These are phyloP conservation scores for Neuroterus valhalla DNA, from an alignment of 1,140 invertebrate species.

Conservation along the genomic window DNA sequence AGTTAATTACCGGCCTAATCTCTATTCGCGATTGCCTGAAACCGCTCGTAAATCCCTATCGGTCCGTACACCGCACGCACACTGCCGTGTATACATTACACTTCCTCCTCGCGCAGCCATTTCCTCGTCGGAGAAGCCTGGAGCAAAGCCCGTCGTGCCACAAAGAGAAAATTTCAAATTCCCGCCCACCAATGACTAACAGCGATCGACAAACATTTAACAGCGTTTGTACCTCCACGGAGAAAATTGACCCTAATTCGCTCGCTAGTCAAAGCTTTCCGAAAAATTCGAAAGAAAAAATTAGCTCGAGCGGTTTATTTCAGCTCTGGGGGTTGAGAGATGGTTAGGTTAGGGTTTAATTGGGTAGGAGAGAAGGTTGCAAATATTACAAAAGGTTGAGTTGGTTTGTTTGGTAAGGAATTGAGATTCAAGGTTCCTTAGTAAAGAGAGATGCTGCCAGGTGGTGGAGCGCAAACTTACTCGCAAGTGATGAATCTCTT, in stretches of 20 bases:
- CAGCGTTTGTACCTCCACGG: constrained; percentile 12
- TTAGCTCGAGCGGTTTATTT: too few relatives aligned
- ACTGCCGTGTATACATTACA: constrained; percentile 32
- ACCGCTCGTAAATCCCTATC: constrained; percentile 75
- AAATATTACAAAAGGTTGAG: neutral
- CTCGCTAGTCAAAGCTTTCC: constrained; percentile 2
- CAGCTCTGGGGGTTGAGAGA: too few relatives aligned
- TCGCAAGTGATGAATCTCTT: too few relatives aligned
- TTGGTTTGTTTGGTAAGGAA: neutral
- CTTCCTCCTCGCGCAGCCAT: constrained; percentile 16
- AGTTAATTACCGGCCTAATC: constrained; percentile 76
- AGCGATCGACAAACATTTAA: constrained; percentile 9
- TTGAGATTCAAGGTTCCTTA: neutral
- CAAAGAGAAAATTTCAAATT: constrained; percentile 27
- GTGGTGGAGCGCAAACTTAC: too few relatives aligned
- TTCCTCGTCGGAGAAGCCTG: neutral
- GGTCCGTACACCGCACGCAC: constrained; percentile 65
- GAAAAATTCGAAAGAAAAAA: neutral
- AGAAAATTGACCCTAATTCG: constrained; percentile 23
- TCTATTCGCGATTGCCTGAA: constrained; percentile 75
- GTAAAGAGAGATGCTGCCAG: too few relatives aligned
- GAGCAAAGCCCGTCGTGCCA: constrained; percentile 6
- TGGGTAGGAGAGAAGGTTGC: neutral
- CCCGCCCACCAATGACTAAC: constrained; percentile 9
- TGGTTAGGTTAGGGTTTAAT: neutral